These are phyloP conservation scores for Catocala fraxini DNA, from an alignment of 2,888 invertebrate genomes.

Conservation along the genomic window DNA sequence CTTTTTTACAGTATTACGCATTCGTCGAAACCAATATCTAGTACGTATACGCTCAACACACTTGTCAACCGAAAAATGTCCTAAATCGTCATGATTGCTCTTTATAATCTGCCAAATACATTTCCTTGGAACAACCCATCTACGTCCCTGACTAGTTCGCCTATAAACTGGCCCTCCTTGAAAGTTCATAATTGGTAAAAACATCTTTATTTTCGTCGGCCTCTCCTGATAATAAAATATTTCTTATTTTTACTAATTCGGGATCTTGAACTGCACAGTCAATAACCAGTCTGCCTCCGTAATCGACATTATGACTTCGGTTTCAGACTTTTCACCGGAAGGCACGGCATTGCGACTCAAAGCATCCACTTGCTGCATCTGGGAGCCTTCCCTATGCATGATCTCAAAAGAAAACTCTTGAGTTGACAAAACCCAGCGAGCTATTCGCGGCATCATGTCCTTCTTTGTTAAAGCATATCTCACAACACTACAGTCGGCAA, in stretches of 20 bases:
- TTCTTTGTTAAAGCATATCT: slow-evolving; percentile 39
- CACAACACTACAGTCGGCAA: slow-evolving; percentile 41
- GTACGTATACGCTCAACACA: slow-evolving; percentile 29
- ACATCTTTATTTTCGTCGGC: slow-evolving; percentile 31
- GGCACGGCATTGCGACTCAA: slow-evolving; percentile 37
- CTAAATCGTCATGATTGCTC: slow-evolving; percentile 53
- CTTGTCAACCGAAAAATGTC: slow-evolving; percentile 50
- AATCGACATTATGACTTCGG: slow-evolving; percentile 27
- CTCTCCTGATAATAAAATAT: slow-evolving; percentile 39
- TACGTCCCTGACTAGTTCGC: slow-evolving; percentile 37
- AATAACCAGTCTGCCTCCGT: slow-evolving; percentile 15
- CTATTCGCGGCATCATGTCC: slow-evolving; percentile 47
- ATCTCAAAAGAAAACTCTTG: slow-evolving; percentile 45
- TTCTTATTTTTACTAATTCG: background rate
- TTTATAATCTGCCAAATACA: slow-evolving; percentile 50
- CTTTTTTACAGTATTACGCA: slow-evolving; percentile 39
- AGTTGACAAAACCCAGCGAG: slow-evolving; percentile 40
- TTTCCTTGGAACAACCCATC: slow-evolving; percentile 44
- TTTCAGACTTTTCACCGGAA: slow-evolving; percentile 47
- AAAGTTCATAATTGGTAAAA: slow-evolving; percentile 34
- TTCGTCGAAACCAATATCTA: slow-evolving; percentile 40
- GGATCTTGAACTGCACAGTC: too few species aligned
- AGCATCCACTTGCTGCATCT: slow-evolving; percentile 44
- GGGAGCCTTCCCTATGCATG: slow-evolving; percentile 32
- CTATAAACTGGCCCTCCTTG: slow-evolving; percentile 49